Evolutionary conservation across 2,797 vertebrate species (phyloP), one percentile per base, ranked within the genome.

Genomic region (Hemibagrus guttatus): DNA sequence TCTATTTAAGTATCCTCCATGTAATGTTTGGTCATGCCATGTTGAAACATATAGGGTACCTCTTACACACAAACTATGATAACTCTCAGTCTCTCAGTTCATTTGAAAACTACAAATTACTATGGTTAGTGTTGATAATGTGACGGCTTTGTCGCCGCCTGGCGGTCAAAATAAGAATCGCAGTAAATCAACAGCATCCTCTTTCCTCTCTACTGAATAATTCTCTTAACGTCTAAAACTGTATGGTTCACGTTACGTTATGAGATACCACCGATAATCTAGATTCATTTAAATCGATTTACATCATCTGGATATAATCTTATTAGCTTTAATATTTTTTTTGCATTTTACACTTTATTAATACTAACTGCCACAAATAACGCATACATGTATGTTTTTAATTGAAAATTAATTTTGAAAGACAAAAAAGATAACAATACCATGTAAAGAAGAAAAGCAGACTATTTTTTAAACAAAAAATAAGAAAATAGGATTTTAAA

Each of bases 101-200:
- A 26, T 80, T 61, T 61, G 35, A 80, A 80, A 4, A 59, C 31
- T 59, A 78, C 13, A 58, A 35, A 21, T 58, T 28, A 28, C 52
- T 54, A 11, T 52, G 11, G 17, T 39, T 23, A 42, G 35, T 42
- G n/a, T n/a, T n/a, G 21, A 61, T n/a, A 42, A 42, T 42, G 42
- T 19, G 61, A 42, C 5, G 12, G 3, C 14, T 64, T 66, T 96
- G 95, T 95, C 95, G 94, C 95, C 95, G 94, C 93, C 95, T 94
- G 76, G 92, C 91, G 95, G 87, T 91, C 86, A 89, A 31, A 91
- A 58, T 16, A 6, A 9, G 87, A 12, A 54, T 90, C 64, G 35
- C 12, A 26, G 17, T 49, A 46, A 19, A 56, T 23, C 68, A 78
- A 56, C 28, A 56, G 66, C 83, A n/a, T 76, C 39, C 42, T 17